Conservation (phyloP, 2,113 vertebrate genomes). For the Oncorhynchus clarkii region DNA sequence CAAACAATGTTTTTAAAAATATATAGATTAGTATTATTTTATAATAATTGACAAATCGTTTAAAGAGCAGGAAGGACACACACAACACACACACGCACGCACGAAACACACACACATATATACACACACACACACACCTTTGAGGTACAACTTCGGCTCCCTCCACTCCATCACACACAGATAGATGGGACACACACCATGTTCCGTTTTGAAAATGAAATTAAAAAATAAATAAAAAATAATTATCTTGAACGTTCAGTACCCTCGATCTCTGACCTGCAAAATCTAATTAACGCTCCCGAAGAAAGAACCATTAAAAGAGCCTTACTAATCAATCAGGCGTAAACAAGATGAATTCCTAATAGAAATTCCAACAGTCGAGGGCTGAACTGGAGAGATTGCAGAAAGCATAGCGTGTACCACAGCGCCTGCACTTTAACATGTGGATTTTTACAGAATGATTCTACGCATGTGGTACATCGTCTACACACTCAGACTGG, state of each 20-base stretch:
- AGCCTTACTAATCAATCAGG: constrained; percentile 60
- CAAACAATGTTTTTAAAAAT: background rate
- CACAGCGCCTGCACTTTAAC: constrained; percentile 18
- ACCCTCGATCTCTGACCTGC: constrained; percentile 60
- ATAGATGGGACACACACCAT: background rate
- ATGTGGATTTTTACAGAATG: constrained; percentile 50
- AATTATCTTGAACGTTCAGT: constrained; percentile 64
- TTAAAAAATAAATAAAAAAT: constrained; percentile 20
- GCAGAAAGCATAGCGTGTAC: constrained; percentile 22
- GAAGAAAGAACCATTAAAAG: constrained; percentile 44
- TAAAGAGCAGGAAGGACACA: background rate
- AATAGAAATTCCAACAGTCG: constrained; percentile 43
- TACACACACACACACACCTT: no score
- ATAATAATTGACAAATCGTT: no score
- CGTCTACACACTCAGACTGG: constrained; percentile 23
- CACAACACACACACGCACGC: background rate
- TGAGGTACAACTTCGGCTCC: background rate
- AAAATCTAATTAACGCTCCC: constrained; percentile 62
- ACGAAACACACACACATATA: no score
- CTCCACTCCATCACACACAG: background rate
- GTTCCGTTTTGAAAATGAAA: background rate
- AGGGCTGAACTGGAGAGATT: constrained; percentile 53
- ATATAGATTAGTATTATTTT: no score
- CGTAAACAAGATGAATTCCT: constrained; percentile 53
- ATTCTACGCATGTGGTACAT: constrained; percentile 22